Evolutionary conservation across 2,797 vertebrate genomes (phyloP).

Genomic region (Adelosebastes latens): DNA sequence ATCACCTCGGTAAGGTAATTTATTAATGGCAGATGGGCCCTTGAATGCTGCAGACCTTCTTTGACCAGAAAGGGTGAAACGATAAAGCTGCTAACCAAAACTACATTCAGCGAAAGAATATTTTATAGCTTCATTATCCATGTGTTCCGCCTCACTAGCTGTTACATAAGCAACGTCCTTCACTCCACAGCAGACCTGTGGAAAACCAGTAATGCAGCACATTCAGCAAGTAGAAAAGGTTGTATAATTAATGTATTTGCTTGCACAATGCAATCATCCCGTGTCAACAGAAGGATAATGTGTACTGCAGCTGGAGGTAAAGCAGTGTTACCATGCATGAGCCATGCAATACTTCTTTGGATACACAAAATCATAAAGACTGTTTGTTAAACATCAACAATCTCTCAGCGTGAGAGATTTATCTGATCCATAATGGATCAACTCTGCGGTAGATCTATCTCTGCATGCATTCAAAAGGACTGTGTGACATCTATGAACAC

Average conservation of each 20-base stretch:
- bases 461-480: background rate
- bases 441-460: background rate
- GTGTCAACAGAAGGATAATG: conserved; percentile 32
- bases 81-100: conserved; percentile 56
- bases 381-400: conserved; percentile 23
- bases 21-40: conserved; percentile 42
- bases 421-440: conserved; percentile 12
- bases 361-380: conserved; percentile 11
- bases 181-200: conserved; percentile 26
- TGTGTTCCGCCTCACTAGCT: conserved; percentile 41
- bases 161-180: conserved; percentile 47
- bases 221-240: background rate
- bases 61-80: conserved; percentile 53
- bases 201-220: conserved; percentile 10
- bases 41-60: conserved; percentile 29
- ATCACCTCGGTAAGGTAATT: conserved; percentile 38
- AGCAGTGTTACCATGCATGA: background rate
- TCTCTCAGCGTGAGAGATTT: conserved; percentile 22
- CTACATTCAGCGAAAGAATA: conserved; percentile 23
- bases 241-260: conserved; percentile 46
- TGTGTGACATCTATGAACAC: background rate
- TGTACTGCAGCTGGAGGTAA: background rate
- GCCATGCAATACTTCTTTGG: background rate
- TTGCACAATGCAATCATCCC: conserved; percentile 9
- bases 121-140: conserved; percentile 66